A percentile compares a stretch with the other conserved stretches of the same genome.
These are phyloP conservation scores for Nettapus auritus DNA, from an alignment of 2,113 vertebrate species.

Conservation along the genomic window DNA sequence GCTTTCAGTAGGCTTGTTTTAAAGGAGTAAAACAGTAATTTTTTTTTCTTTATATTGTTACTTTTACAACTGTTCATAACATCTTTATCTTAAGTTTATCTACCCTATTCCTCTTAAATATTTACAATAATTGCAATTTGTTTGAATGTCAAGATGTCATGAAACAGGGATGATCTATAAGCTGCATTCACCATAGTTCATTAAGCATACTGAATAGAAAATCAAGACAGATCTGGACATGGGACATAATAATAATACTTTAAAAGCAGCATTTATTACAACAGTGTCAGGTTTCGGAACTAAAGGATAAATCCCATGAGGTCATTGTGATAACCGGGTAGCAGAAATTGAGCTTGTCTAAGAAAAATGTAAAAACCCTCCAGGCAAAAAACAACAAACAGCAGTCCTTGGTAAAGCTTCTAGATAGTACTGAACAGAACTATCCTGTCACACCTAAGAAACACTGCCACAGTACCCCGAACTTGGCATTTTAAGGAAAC, in stretches of 20 bases:
- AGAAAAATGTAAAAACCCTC: not conserved
- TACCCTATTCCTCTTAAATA: not conserved
- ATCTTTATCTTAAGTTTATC: not conserved
- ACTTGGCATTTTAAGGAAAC: not conserved
- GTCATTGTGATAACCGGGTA: not conserved
- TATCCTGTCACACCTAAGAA: not conserved
- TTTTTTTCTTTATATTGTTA: not conserved
- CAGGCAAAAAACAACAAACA: not conserved
- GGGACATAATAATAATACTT: not conserved
- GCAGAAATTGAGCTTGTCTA: not conserved
- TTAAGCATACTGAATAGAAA: not conserved
- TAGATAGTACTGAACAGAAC: not conserved
- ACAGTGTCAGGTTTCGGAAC: not conserved
- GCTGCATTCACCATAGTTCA: not conserved
- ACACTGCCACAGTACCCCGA: not conserved
- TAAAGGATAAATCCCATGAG: not conserved
- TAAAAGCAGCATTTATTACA: not conserved
- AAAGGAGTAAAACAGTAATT: not conserved
- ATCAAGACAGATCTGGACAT: not conserved
- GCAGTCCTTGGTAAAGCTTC: not conserved
- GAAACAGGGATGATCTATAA: not conserved
- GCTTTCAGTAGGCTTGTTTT: not conserved
- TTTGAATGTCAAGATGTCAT: not conserved
- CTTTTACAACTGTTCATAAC: not conserved
- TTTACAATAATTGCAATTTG: not conserved